These are phyloP conservation scores for Smutsia gigantea DNA, from an alignment of 2,797 vertebrate genomes.

Conservation along the genomic window DNA sequence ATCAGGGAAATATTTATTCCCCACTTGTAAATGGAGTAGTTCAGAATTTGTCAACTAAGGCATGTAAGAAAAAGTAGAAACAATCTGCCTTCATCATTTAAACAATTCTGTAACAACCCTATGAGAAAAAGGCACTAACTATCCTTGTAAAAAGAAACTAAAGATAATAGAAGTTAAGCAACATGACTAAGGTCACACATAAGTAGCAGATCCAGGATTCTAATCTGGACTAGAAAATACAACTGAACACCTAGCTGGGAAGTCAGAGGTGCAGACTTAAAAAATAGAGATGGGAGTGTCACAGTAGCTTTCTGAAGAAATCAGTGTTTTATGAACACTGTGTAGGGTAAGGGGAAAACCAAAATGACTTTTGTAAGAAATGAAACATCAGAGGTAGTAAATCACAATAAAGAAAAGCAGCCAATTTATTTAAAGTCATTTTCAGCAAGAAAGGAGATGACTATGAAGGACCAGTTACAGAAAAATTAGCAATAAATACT, in stretches of 20 bases:
- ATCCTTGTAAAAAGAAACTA: background rate
- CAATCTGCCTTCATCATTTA: background rate
- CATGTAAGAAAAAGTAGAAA: background rate
- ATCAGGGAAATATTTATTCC: background rate
- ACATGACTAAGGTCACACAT: background rate
- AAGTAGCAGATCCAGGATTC: background rate
- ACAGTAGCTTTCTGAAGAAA: background rate
- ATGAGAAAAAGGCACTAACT: background rate
- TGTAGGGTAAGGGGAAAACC: background rate
- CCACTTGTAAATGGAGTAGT: background rate
- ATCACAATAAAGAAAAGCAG: background rate
- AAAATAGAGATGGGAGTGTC: background rate
- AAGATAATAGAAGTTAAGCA: constrained; percentile 1
- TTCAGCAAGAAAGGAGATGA: background rate
- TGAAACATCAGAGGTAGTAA: background rate
- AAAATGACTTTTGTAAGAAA: constrained; percentile 3
- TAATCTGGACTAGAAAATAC: background rate
- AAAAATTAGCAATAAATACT: background rate
- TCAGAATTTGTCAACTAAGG: background rate
- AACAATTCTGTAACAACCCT: background rate
- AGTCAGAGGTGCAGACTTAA: background rate
- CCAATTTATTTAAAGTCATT: background rate
- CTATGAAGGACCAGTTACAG: background rate
- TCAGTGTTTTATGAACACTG: background rate
- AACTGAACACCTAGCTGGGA: background rate